Evolutionary conservation across 2,797 vertebrate genomes (phyloP).

Genomic region (Phataginus tricuspis): DNA sequence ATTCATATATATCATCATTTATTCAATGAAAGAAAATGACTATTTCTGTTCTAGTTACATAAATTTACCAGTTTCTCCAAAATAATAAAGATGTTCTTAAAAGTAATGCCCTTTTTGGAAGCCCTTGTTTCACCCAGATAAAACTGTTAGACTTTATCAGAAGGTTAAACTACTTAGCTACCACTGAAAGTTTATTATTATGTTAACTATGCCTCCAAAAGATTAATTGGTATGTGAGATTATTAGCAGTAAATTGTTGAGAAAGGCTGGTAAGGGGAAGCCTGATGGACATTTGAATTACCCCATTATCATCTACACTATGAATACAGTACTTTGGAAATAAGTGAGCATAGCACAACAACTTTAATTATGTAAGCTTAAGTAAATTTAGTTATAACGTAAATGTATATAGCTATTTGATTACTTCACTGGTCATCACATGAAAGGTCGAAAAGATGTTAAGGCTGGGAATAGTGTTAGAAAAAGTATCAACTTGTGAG

Average conservation of each 20-base stretch:
- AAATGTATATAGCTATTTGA: background rate
- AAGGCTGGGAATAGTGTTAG: background rate
- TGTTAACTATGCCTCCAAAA: background rate
- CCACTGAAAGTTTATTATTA: background rate
- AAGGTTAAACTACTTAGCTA: background rate
- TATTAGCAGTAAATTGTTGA: conserved; percentile 39
- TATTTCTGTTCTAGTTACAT: background rate
- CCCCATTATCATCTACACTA: conserved; percentile 11
- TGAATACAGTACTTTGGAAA: conserved; percentile 39
- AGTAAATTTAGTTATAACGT: background rate
- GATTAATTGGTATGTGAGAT: conserved; percentile 19
- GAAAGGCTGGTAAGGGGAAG: background rate
- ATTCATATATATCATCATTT: background rate
- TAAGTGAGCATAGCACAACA: conserved; percentile 22
- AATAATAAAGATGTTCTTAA: background rate
- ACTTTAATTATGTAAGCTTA: conserved; percentile 7
- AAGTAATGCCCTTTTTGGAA: background rate
- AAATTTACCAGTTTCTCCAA: background rate
- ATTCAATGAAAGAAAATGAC: background rate
- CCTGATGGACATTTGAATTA: conserved; percentile 10
- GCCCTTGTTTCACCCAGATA: background rate
- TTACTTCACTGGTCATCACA: background rate
- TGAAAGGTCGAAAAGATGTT: background rate
- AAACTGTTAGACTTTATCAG: background rate
- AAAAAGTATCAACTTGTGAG: background rate